Evolutionary conservation across 1,140 invertebrate species (phyloP), one percentile per base, ranked within the genome.

Genomic region (Diorhabda carinulata): DNA sequence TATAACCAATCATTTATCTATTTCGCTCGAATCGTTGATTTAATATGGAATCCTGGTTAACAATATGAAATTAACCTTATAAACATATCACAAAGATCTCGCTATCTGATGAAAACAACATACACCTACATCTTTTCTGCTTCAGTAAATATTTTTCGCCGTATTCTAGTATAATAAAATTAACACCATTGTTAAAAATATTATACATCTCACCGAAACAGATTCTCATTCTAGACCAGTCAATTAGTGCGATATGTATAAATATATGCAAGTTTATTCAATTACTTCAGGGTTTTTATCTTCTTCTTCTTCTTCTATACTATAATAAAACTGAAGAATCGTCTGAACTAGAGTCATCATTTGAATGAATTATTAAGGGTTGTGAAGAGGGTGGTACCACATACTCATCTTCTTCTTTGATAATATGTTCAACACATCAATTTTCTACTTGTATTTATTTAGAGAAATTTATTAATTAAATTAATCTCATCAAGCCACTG

Each of bases 121-220:
- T 52, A 6, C 47, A 52, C 47, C 47, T 52, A 52, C 47, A 6
- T 52, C 47, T 52, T n/a, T 3, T 52, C 47, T 52, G 47, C 47
- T 52, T 52, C 47, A 52, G 47, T 52, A 52, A 52, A 6, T 52
- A 6, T 25, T n/a, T 52, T 52, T 52, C 47, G 6, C n/a, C 47
- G n/a, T 52, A 52, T n/a, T 52, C 47, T 52, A 25, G 25, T 25
- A n/a, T 4, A 52, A 52, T 52, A 52, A 52, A 52, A 52, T 52
- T 52, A 52, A 52, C 47, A 52, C 47, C n/a, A 52, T 52, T 52
- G 47, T 52, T 52, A 52, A 52, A 52, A n/a, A 52, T 52, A 6
- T 6, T 52, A 52, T 52, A 52, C 47, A 25, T 1, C n/a, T n/a
- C 47, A 52, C 4, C n/a, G 6, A 4, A 52, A 52, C 47, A n/a